phyloP scores from a whole-genome alignment of 2,888 invertebrate species.

The Hedychridium roseum region DNA sequence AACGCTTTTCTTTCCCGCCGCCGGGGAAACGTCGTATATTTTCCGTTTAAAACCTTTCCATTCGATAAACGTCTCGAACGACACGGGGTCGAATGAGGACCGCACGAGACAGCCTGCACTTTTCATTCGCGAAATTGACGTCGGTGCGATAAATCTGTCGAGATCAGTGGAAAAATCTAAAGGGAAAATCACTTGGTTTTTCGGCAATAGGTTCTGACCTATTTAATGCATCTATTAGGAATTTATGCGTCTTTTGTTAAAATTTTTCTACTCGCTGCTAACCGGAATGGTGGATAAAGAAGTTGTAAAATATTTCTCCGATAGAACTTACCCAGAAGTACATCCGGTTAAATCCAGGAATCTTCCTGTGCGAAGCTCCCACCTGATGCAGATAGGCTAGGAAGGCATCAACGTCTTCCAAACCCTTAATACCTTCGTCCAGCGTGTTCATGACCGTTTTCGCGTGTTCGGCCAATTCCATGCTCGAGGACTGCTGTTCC shows the following conservation, averaged over 20 bases:
- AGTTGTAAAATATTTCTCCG: not conserved
- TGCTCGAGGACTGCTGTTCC: constrained; percentile 81
- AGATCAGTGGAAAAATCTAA: too few species aligned
- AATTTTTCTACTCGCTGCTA: not conserved
- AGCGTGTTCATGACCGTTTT: constrained; percentile 88
- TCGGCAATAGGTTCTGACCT: too few species aligned
- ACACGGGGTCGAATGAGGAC: too few species aligned
- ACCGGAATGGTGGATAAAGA: not conserved
- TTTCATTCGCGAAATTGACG: too few species aligned
- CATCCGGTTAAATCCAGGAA: constrained; percentile 85
- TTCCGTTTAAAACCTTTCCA: too few species aligned
- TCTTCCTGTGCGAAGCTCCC: constrained; percentile 82
- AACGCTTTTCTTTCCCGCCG: too few species aligned
- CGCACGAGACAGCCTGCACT: too few species aligned
- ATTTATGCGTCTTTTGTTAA: not conserved
- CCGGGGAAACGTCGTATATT: too few species aligned
- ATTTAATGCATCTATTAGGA: too few species aligned
- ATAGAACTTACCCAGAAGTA: constrained; percentile 82
- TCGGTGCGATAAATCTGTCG: too few species aligned
- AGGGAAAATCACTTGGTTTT: too few species aligned
- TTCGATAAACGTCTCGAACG: too few species aligned
- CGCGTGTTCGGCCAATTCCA: constrained; percentile 87
- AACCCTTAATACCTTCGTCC: constrained; percentile 86
- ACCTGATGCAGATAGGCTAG: constrained; percentile 83
- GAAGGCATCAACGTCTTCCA: constrained; percentile 87